These are phyloP conservation scores for Aphis craccivora DNA, from an alignment of 1,140 invertebrate species.

Conservation along the genomic window DNA sequence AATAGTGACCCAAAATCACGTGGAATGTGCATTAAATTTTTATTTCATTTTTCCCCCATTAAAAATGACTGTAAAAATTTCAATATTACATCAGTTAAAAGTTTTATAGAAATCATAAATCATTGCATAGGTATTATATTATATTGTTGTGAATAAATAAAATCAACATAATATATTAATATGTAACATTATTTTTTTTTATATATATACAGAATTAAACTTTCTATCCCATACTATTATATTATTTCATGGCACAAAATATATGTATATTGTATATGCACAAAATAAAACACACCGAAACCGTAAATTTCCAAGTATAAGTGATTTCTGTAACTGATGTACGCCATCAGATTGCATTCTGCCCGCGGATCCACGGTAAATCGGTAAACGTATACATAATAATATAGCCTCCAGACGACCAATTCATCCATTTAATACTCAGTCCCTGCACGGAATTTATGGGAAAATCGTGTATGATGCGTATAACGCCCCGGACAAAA, in stretches of 20 bases:
- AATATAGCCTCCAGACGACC: conserved; percentile 25
- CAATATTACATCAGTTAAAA: neutral
- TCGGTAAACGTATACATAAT: neutral
- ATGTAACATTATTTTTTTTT: neutral
- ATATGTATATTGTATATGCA: too few relatives aligned
- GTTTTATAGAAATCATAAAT: too few relatives aligned
- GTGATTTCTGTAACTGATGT: neutral
- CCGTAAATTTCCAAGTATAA: neutral
- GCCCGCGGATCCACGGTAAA: neutral
- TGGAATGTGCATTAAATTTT: neutral
- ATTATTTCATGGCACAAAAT: neutral
- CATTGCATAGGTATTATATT: neutral
- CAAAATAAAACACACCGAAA: neutral
- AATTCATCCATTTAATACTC: conserved; percentile 33
- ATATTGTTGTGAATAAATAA: neutral
- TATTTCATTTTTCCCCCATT: neutral
- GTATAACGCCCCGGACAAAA: conserved; percentile 37
- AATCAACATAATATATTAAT: neutral
- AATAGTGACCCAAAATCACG: neutral
- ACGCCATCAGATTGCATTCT: neutral
- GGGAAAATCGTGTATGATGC: conserved; percentile 26
- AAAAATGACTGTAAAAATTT: neutral
- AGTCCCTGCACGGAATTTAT: neutral
- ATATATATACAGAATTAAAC: neutral
- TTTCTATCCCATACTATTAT: neutral